Evolutionary conservation across 2,888 invertebrate species (phyloP).

Genomic region (Drosophila seclusa): DNA sequence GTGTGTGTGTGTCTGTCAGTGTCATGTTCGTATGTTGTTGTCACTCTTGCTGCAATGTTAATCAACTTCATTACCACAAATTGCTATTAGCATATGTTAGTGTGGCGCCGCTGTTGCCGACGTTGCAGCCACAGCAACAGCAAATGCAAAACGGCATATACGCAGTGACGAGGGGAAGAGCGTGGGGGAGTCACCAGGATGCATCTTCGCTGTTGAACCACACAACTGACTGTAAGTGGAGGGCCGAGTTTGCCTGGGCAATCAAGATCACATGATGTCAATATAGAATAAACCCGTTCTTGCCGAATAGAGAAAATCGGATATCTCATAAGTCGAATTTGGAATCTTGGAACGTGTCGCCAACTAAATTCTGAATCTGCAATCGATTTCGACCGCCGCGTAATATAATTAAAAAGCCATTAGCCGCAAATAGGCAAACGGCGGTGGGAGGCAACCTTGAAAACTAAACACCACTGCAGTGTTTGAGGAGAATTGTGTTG

Average conservation of each 20-base stretch:
- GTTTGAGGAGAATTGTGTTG: not conserved
- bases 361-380: constrained; percentile 31
- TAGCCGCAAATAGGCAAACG: constrained; percentile 62
- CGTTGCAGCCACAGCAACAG: constrained; percentile 22
- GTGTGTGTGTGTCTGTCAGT: constrained; percentile 28
- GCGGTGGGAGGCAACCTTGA: constrained; percentile 62
- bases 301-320: constrained; percentile 1
- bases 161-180: not conserved
- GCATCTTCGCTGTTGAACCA: constrained; percentile 8
- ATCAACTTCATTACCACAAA: constrained; percentile 81
- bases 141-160: constrained; percentile 11
- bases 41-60: constrained; percentile 80
- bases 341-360: constrained; percentile 1
- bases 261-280: constrained; percentile 76
- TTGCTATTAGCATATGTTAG: constrained; percentile 82
- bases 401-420: constrained; percentile 80
- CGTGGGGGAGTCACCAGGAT: not conserved
- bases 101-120: constrained; percentile 58
- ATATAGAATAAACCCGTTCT: constrained; percentile 44
- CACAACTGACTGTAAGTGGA: constrained; percentile 53
- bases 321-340: not conserved
- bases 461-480: constrained; percentile 26
- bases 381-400: constrained; percentile 65
- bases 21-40: constrained; percentile 71
- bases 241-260: constrained; percentile 18